A percentile compares a stretch with the other conserved stretches of the same genome.
phyloP scores from a whole-genome alignment of 2,888 invertebrate species.

The Torymus auratus region DNA sequence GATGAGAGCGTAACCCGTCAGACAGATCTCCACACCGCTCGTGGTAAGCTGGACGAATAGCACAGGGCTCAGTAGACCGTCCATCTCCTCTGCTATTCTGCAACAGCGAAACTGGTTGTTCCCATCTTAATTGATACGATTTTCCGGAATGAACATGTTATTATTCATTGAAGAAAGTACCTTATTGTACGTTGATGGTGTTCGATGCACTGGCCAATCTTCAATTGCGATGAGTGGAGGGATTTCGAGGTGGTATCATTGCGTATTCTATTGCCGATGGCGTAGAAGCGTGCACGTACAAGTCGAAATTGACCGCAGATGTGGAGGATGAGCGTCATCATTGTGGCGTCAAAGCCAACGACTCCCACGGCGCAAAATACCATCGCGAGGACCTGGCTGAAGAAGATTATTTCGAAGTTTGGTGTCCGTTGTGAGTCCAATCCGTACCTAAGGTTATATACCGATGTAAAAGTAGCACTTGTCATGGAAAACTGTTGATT shows the following conservation, averaged over 20 bases:
- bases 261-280: constrained; percentile 45
- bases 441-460: not conserved
- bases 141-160: not conserved
- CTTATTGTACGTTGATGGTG: constrained; percentile 33
- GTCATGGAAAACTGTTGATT: not conserved
- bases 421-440: not conserved
- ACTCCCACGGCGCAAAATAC: not conserved
- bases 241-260: not conserved
- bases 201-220: constrained; percentile 32
- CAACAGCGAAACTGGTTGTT: too few species aligned
- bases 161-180: not conserved
- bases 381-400: not conserved
- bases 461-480: not conserved
- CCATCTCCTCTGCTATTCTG: constrained; percentile 56
- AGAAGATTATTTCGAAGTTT: not conserved
- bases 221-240: too few species aligned
- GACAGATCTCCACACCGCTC: constrained; percentile 62
- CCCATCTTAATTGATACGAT: too few species aligned
- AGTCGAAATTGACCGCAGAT: constrained; percentile 61
- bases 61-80: constrained; percentile 60
- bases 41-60: constrained; percentile 61
- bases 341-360: constrained; percentile 55
- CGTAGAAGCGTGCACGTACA: constrained; percentile 55
- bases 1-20: constrained; percentile 60
- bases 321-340: constrained; percentile 60